Percentiles rank a stretch among this genome's conserved stretches.
Conservation (phyloP, 2,797 vertebrate genomes). For the Fringilla coelebs region DNA sequence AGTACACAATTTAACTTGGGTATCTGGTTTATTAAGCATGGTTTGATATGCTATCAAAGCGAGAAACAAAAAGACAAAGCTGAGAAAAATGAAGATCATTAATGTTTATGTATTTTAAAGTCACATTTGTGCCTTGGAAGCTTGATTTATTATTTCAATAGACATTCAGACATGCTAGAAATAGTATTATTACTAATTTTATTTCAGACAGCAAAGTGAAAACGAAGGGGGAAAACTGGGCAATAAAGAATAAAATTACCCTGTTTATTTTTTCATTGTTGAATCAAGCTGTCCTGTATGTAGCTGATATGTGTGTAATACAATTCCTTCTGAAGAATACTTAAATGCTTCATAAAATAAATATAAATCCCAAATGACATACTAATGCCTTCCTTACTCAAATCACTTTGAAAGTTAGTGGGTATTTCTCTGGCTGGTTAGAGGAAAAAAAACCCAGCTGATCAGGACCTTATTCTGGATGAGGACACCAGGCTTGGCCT, state of each 20-base stretch:
- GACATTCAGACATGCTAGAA: background rate
- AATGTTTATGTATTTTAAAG: slow-evolving; percentile 59
- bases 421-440: background rate
- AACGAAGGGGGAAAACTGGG: background rate
- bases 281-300: background rate
- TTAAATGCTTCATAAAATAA: background rate
- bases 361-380: background rate
- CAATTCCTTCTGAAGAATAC: background rate
- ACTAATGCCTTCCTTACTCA: background rate
- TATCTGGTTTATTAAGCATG: slow-evolving; percentile 58
- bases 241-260: slow-evolving; percentile 14
- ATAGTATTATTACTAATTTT: slow-evolving; percentile 17
- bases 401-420: background rate
- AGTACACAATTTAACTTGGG: slow-evolving; percentile 28
- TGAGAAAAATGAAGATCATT: slow-evolving; percentile 52
- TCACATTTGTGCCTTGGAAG: slow-evolving; percentile 6
- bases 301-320: background rate
- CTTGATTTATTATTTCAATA: slow-evolving; percentile 52
- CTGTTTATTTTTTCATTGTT: background rate
- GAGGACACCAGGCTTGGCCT: background rate
- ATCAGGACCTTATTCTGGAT: background rate
- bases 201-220: background rate
- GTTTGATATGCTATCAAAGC: slow-evolving; percentile 43
- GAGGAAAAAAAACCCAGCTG: background rate
- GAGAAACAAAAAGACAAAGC: slow-evolving; percentile 21